A percentile compares a stretch with the other conserved stretches of the same genome.
These are phyloP conservation scores for Toxotes jaculatrix DNA, from an alignment of 2,113 vertebrate species.

Conservation along the genomic window DNA sequence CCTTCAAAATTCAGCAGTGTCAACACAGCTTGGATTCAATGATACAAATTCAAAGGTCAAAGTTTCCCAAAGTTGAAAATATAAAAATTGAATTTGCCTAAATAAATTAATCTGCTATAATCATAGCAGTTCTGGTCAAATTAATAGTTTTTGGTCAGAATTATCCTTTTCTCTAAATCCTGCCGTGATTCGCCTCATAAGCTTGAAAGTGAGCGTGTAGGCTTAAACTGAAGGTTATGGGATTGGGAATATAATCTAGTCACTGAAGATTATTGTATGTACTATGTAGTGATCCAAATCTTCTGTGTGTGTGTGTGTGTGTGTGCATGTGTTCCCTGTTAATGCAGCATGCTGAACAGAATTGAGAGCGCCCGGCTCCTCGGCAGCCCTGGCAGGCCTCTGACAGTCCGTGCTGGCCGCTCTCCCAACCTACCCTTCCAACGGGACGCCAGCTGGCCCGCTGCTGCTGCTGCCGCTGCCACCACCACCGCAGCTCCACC, in stretches of 20 bases:
- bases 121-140: neutral
- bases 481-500: conserved; percentile 28
- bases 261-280: neutral
- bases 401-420: conserved; percentile 57
- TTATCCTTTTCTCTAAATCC: neutral
- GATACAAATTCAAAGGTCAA: conserved; percentile 1
- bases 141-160: neutral
- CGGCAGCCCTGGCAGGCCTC: conserved; percentile 55
- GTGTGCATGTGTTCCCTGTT: conserved; percentile 40
- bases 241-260: neutral
- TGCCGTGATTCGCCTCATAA: neutral
- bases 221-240: neutral
- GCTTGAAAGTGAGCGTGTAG: neutral
- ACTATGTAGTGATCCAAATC: neutral
- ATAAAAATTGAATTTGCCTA: neutral
- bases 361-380: conserved; percentile 47
- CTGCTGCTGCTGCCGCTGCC: conserved; percentile 34
- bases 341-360: conserved; percentile 48
- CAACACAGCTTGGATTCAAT: neutral
- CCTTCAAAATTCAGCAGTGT: neutral
- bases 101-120: neutral
- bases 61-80: neutral
- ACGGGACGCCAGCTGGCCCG: conserved; percentile 66
- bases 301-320: conserved; percentile 2
- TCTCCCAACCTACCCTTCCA: conserved; percentile 54